Conservation (phyloP, 2,888 invertebrate genomes). For the Euspilapteryx auroguttella region DNA sequence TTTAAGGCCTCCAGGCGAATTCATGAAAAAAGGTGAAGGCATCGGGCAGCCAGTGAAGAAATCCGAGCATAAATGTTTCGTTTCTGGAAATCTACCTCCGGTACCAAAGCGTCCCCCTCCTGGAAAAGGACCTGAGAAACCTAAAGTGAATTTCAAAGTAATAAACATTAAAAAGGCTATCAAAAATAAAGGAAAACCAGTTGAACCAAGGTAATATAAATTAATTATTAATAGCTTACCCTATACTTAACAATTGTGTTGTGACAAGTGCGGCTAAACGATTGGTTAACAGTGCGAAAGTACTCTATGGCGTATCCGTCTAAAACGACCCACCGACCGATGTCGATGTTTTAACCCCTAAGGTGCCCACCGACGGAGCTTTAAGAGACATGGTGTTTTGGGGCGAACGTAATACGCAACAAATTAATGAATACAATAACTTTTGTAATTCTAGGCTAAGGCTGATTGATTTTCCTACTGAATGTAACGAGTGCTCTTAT, state of each 20-base stretch:
- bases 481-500: neutral
- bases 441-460: neutral
- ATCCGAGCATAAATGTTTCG: conserved; percentile 32
- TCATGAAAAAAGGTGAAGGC: conserved; percentile 64
- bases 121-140: conserved; percentile 24
- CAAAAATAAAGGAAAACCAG: conserved; percentile 52
- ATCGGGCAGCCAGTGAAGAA: conserved; percentile 36
- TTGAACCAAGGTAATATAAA: conserved; percentile 45
- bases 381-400: too few relatives aligned
- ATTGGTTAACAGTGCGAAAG: too few relatives aligned
- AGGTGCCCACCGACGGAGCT: too few relatives aligned
- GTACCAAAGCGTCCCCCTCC: conserved; percentile 40
- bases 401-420: neutral
- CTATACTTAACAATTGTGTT: neutral
- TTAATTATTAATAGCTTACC: conserved; percentile 10
- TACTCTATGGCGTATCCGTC: too few relatives aligned
- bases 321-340: too few relatives aligned
- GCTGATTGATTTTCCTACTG: neutral
- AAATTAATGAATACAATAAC: neutral
- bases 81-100: conserved; percentile 39
- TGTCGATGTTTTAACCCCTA: too few relatives aligned
- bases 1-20: conserved; percentile 60
- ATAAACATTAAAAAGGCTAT: conserved; percentile 64
- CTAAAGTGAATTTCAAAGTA: conserved; percentile 54
- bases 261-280: too few relatives aligned